A percentile compares a stretch with the other conserved stretches of the same genome.
Evolutionary conservation across 2,113 vertebrate genomes (phyloP).

Genomic region (Tapirus terrestris): DNA sequence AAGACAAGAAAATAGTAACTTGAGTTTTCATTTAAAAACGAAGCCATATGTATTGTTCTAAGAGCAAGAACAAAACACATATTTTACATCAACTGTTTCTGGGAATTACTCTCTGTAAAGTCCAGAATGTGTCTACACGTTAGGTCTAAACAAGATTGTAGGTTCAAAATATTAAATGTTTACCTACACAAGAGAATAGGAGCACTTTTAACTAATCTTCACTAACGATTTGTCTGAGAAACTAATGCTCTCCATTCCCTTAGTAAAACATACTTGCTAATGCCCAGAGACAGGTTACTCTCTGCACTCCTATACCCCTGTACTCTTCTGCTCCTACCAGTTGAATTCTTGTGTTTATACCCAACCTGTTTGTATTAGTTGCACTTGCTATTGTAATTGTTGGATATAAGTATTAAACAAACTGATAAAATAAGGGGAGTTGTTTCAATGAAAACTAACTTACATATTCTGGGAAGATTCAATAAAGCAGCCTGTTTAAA

Average conservation of each 20-base stretch:
- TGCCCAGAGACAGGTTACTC: neutral
- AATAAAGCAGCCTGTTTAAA: neutral
- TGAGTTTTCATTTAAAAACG: constrained; percentile 21
- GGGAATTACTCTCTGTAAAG: neutral
- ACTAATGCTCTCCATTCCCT: rapidly evolving
- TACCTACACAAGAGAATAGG: neutral
- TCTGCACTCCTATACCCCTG: neutral
- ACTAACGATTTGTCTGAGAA: rapidly evolving
- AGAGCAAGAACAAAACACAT: neutral
- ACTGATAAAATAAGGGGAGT: neutral
- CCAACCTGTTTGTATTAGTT: neutral
- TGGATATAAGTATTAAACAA: neutral
- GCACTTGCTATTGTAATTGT: neutral
- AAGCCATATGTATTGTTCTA: neutral
- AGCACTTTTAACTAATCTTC: neutral
- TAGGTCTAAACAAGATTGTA: neutral
- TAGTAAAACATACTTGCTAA: neutral
- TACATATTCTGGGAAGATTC: neutral
- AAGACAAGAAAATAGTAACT: neutral
- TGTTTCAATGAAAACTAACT: neutral
- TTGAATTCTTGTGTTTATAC: neutral
- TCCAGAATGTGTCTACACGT: neutral
- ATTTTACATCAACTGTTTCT: neutral
- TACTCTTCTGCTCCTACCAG: neutral
- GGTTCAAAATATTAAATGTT: neutral